Evolutionary conservation across 1,140 invertebrate genomes (phyloP), one percentile per base, ranked within the genome.

Genomic region (Pinna nobilis): DNA sequence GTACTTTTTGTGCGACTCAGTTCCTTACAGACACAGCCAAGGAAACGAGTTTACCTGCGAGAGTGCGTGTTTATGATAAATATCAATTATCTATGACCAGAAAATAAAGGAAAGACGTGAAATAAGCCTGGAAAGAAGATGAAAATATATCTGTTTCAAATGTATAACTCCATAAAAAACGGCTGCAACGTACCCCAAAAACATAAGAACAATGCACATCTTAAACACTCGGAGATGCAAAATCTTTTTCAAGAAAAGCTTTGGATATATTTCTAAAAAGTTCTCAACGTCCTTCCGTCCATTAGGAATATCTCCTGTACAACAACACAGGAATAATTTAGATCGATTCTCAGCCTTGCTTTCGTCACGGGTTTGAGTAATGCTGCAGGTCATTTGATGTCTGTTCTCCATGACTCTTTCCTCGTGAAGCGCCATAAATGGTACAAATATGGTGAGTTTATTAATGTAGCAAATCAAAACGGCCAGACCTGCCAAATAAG

Each of bases 391-490:
- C 4, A 70, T 13, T 23, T 25, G 72, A 28, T 82, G 81, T n/a
- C 74, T 51, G 13, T 72, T 66, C 2, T 25, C 44, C 1, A 33
- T 49, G 1, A 74, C 59, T 49, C 80, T 41, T 20, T 59, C 51
- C 11, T 74, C 76, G 50, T 82, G 70, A 2, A 82, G 44, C 4
- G 64, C 71, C 44, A 82, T 74, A 44, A 75, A 78, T 4, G 68
- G 65, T 15, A 70, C 47, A 39, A 82, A 80, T 35, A 82, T 61
- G 0, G 74, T 71, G 32, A 69, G 59, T 25, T 79, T 69, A 51
- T 74, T 76, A 1, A 82, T 44, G 49, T 78, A 82, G 65, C 78
- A 80, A n/a, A 80, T 66, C 0, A 77, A 20, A 0, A 82, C 74
- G 3, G 80, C 80, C 15, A 82, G 23, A 25, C 71, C 80, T 82